Conservation (phyloP, 2,888 invertebrate species). For the Serrognathus titanus region DNA sequence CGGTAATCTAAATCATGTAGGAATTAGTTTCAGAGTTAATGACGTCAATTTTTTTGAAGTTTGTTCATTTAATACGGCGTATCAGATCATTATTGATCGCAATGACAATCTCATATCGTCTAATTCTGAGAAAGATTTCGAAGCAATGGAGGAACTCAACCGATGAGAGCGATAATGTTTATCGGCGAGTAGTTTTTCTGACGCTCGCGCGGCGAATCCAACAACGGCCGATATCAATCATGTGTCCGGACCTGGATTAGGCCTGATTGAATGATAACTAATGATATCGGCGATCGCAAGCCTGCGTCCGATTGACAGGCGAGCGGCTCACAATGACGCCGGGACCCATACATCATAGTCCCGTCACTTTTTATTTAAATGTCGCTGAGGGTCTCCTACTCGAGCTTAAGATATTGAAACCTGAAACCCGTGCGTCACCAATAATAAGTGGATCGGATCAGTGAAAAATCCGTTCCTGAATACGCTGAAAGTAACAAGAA, state of each 20-base stretch:
- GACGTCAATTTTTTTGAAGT: no score
- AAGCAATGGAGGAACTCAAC: no score
- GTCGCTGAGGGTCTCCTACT: not conserved
- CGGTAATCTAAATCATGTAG: no score
- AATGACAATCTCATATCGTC: no score
- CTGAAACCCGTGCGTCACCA: no score
- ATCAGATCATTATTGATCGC: no score
- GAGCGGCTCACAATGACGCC: not conserved
- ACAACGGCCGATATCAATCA: constrained; percentile 1
- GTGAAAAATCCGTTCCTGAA: no score
- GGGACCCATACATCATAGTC: not conserved
- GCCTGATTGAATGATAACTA: constrained; percentile 4
- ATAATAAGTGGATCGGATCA: no score
- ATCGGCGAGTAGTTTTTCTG: not conserved
- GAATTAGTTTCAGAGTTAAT: no score
- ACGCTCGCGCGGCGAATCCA: not conserved
- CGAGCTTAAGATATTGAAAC: constrained; percentile 1
- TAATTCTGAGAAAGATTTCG: no score
- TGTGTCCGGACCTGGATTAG: not conserved
- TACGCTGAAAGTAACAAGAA: no score
- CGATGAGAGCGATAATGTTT: not conserved
- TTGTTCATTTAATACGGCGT: no score
- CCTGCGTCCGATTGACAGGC: constrained; percentile 1
- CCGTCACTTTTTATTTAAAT: constrained; percentile 3
- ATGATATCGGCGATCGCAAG: constrained; percentile 3